Conservation (phyloP, 2,888 invertebrate species). For the Andrena fulva region DNA sequence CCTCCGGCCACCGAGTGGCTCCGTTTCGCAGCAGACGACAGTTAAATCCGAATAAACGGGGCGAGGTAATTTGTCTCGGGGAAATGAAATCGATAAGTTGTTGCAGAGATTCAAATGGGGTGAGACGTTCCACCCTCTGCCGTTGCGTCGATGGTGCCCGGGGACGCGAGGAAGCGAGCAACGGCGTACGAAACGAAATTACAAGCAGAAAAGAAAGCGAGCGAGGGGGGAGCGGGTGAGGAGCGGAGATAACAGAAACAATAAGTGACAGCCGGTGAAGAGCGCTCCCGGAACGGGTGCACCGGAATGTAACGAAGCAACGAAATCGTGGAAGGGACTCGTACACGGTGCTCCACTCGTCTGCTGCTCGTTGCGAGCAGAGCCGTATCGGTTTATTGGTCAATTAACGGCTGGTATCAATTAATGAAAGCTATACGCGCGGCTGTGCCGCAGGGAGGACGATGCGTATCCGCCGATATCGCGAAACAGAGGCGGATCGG, state of each 20-base stretch:
- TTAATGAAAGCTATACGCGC: conserved; percentile 60
- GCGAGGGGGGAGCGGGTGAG: too few relatives aligned
- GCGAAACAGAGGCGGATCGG: conserved; percentile 25
- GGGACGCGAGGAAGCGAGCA: background rate
- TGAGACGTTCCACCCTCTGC: too few relatives aligned
- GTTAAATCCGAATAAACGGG: background rate
- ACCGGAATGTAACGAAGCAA: conserved; percentile 30
- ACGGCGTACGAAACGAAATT: background rate
- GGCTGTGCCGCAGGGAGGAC: conserved; percentile 43
- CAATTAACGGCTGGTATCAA: conserved; percentile 63
- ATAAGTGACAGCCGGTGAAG: conserved; percentile 9
- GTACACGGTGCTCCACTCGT: conserved; percentile 53
- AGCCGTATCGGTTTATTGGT: conserved; percentile 61
- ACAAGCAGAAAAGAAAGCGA: background rate
- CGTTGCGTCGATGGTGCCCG: background rate
- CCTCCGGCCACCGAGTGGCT: background rate
- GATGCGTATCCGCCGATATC: conserved; percentile 55
- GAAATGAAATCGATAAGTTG: conserved; percentile 32
- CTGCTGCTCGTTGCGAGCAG: conserved; percentile 37
- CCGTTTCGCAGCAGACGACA: background rate
- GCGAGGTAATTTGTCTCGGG: conserved; percentile 19
- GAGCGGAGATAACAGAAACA: conserved; percentile 5
- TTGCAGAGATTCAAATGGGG: background rate
- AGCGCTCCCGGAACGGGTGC: background rate
- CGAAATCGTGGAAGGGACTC: conserved; percentile 41